A percentile compares a stretch with the other conserved stretches of the same genome.
phyloP scores from a whole-genome alignment of 1,140 invertebrate species.

The Bombus balteatus region DNA sequence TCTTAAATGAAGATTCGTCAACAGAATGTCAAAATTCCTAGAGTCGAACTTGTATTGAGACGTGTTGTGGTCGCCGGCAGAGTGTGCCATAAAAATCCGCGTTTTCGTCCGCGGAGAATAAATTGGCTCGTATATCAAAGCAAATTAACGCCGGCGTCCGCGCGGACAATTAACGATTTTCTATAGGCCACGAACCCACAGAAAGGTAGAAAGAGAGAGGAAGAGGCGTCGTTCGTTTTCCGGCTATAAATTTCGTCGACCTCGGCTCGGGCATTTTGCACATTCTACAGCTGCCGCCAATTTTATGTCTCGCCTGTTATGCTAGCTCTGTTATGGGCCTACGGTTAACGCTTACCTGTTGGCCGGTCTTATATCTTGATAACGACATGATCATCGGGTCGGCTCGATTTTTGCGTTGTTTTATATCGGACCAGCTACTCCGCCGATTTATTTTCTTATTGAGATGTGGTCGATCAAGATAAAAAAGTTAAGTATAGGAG shows the following conservation, averaged over 20 bases:
- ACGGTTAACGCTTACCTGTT: constrained; percentile 43
- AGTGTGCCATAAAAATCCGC: constrained; percentile 66
- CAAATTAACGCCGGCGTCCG: constrained; percentile 63
- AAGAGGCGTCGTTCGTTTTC: constrained; percentile 29
- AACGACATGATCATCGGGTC: constrained; percentile 23
- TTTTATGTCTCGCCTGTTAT: constrained; percentile 50
- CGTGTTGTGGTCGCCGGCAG: not conserved
- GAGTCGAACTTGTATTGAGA: not conserved
- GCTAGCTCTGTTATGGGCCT: constrained; percentile 3
- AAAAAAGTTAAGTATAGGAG: not conserved
- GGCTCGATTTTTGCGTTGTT: not conserved
- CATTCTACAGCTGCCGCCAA: constrained; percentile 46
- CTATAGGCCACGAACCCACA: constrained; percentile 58
- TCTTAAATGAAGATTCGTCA: not conserved
- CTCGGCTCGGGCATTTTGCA: constrained; percentile 23
- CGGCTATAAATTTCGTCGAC: constrained; percentile 32
- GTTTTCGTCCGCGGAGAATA: constrained; percentile 53
- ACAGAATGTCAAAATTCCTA: not conserved
- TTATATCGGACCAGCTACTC: not conserved
- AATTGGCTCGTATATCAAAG: constrained; percentile 65
- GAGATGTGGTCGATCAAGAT: not conserved
- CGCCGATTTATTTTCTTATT: not conserved
- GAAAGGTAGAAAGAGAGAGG: not conserved
- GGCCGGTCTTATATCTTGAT: constrained; percentile 38
- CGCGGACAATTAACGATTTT: constrained; percentile 76